Percentiles rank a stretch among this genome's conserved stretches.
Evolutionary conservation across 2,113 vertebrate genomes (phyloP).

Genomic region (Chaetodon auriga): DNA sequence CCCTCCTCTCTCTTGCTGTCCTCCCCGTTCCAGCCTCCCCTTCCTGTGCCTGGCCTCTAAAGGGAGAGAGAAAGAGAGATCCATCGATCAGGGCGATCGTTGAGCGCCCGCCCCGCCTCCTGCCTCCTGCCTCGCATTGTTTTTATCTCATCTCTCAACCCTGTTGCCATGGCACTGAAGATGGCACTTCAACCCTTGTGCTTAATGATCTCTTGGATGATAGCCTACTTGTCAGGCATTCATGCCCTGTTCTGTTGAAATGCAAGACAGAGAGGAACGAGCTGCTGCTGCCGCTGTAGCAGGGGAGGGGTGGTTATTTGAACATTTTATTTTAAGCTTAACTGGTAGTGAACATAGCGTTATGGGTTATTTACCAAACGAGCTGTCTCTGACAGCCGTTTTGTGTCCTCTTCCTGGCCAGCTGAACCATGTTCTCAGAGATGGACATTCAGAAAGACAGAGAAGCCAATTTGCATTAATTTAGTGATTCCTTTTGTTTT

Average conservation of each 20-base stretch:
- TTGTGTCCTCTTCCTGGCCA: conserved; percentile 25
- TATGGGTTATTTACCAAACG: conserved; percentile 74
- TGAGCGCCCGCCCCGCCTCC: conserved; percentile 74
- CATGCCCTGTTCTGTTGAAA: conserved; percentile 80
- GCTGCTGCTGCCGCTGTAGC: conserved; percentile 20
- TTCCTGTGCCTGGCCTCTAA: conserved; percentile 68
- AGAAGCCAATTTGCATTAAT: conserved; percentile 78
- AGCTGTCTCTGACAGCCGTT: conserved; percentile 59
- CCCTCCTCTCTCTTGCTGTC: conserved; percentile 17
- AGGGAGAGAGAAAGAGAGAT: conserved; percentile 53
- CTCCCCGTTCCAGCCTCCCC: conserved; percentile 49
- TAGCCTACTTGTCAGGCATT: conserved; percentile 86
- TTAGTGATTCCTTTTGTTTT: conserved; percentile 74
- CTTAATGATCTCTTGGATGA: conserved; percentile 90
- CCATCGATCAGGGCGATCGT: conserved; percentile 85
- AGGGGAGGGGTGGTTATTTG: conserved; percentile 61
- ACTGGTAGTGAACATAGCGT: conserved; percentile 61
- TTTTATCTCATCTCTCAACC: conserved; percentile 86
- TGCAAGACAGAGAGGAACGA: conserved; percentile 72
- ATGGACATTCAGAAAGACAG: conserved; percentile 68
- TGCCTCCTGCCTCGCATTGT: conserved; percentile 84
- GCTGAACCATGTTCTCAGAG: conserved; percentile 57
- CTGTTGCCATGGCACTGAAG: conserved; percentile 88
- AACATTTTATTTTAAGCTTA: conserved; percentile 72
- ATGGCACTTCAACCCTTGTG: conserved; percentile 88